Conservation (phyloP, 2,888 invertebrate species). For the Troides aeacus region DNA sequence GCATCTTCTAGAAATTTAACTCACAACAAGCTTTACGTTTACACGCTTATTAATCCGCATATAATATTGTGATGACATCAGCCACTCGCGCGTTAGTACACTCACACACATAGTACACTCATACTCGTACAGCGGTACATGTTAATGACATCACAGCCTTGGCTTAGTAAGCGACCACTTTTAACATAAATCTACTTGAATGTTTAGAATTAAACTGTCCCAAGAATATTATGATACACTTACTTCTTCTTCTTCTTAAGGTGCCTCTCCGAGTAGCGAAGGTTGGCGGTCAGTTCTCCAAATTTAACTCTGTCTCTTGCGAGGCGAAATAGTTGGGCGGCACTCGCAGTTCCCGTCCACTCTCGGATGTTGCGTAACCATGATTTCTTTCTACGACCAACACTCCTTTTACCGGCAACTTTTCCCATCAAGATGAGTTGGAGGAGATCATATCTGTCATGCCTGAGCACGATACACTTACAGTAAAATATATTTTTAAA, state of each 20-base stretch:
- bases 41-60: conserved; percentile 41
- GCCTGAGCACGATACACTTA: no score
- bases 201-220: background rate
- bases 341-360: no score
- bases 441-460: no score
- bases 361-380: no score
- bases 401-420: no score
- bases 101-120: conserved; percentile 38
- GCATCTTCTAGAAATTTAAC: conserved; percentile 30
- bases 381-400: no score
- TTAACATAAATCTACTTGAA: conserved; percentile 21
- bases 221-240: background rate
- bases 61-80: conserved; percentile 67
- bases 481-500: background rate
- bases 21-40: conserved; percentile 33
- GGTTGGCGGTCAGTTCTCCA: no score
- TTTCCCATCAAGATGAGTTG: no score
- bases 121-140: conserved; percentile 52
- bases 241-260: no score
- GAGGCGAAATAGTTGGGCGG: no score
- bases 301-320: no score
- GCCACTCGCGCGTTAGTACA: conserved; percentile 30
- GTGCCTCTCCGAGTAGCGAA: no score
- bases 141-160: conserved; percentile 68
- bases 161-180: conserved; percentile 34